Percentiles rank a stretch among this genome's conserved stretches.
Conservation (phyloP, 2,888 invertebrate species). For the Lumbricus terrestris region DNA sequence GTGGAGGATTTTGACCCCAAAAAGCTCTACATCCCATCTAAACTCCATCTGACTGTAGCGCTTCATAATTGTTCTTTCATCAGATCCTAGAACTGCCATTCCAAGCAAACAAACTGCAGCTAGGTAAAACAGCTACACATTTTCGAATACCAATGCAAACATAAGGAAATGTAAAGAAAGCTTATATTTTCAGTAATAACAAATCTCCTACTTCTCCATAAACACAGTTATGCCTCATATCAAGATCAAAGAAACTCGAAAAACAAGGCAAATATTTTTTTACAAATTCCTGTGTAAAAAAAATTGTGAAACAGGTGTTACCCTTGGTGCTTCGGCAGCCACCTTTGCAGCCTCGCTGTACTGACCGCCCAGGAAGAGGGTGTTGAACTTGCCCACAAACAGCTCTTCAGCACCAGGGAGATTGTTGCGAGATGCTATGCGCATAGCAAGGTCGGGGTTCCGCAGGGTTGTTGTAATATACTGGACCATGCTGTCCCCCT, state of each 20-base stretch:
- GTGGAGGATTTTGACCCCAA: no score
- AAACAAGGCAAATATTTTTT: neutral
- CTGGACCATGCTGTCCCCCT: slow-evolving; percentile 94
- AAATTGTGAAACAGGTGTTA: slow-evolving; percentile 37
- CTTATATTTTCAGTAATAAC: neutral
- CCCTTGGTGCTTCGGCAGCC: slow-evolving; percentile 93
- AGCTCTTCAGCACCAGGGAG: slow-evolving; percentile 77
- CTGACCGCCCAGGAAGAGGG: slow-evolving; percentile 90
- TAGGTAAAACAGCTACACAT: no score
- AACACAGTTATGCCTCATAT: neutral
- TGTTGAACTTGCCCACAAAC: slow-evolving; percentile 95
- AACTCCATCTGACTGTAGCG: no score
- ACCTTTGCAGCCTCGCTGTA: slow-evolving; percentile 96
- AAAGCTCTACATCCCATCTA: no score
- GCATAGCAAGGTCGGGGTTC: slow-evolving; percentile 91
- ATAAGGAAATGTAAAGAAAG: neutral
- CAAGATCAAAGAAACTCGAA: neutral
- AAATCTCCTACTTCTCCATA: neutral
- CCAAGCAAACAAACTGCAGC: no score
- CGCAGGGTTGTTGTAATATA: slow-evolving; percentile 93
- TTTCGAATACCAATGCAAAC: neutral
- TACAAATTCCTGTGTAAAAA: neutral
- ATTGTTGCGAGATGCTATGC: slow-evolving; percentile 87
- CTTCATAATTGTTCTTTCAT: no score
- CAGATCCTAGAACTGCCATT: no score